These are phyloP conservation scores for Sebastes hubbsi DNA, from an alignment of 2,797 vertebrate species.

Conservation along the genomic window DNA sequence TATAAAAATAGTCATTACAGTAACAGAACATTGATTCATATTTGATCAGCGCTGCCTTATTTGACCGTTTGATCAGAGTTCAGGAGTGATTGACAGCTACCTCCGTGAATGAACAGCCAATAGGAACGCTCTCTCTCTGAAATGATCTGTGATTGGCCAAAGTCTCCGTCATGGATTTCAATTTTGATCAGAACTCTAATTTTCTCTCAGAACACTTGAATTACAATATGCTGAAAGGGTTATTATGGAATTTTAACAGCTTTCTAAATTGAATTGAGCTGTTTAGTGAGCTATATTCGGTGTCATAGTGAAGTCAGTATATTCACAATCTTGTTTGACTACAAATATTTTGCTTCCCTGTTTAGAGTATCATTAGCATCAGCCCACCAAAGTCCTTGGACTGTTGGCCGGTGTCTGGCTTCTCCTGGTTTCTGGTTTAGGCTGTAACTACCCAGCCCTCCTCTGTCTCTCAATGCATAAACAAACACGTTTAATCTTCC, in stretches of 20 bases:
- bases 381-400: slow-evolving; percentile 32
- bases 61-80: too few species aligned
- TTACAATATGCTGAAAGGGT: too few species aligned
- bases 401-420: slow-evolving; percentile 11
- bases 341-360: slow-evolving; percentile 57
- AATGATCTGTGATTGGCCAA: too few species aligned
- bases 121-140: too few species aligned
- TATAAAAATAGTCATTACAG: too few species aligned
- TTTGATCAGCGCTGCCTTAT: too few species aligned
- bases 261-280: slow-evolving; percentile 11
- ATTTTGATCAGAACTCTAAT: too few species aligned
- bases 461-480: slow-evolving; percentile 49
- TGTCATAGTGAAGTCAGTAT: slow-evolving; percentile 6
- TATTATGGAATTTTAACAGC: not conserved
- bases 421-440: slow-evolving; percentile 40
- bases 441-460: slow-evolving; percentile 37
- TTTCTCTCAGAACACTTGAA: too few species aligned
- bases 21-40: too few species aligned
- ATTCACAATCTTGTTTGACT: slow-evolving; percentile 28
- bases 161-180: too few species aligned
- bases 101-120: too few species aligned
- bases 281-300: not conserved
- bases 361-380: slow-evolving; percentile 49
- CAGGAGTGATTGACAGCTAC: too few species aligned
- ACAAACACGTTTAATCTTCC: slow-evolving; percentile 75